Percentiles rank a stretch among this genome's conserved stretches.
Evolutionary conservation across 2,113 vertebrate genomes (phyloP).

Genomic region (Verasper variegatus): DNA sequence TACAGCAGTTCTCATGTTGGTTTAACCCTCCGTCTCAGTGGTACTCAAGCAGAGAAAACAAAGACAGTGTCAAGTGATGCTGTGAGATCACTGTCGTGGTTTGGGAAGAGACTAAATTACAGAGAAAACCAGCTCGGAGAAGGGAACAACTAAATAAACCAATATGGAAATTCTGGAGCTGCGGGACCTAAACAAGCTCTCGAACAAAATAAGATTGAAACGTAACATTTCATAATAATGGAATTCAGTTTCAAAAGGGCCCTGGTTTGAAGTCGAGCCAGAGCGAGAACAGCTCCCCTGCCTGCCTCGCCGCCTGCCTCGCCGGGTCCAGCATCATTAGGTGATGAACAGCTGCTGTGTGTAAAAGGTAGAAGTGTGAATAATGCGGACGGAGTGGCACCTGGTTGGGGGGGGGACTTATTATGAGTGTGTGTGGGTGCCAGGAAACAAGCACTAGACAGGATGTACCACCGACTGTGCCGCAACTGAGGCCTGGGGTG

Average conservation of each 20-base stretch:
- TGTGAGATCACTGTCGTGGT: not conserved
- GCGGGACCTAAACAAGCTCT: conserved; percentile 1
- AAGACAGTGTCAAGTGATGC: not conserved
- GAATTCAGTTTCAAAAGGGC: conserved; percentile 23
- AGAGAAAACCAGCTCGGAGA: not conserved
- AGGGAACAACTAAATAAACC: conserved; percentile 1
- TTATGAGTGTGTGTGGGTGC: conserved; percentile 64
- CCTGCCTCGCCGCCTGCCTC: not conserved
- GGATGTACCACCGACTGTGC: conserved; percentile 54
- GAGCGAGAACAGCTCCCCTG: conserved; percentile 42
- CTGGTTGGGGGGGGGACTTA: conserved; percentile 62
- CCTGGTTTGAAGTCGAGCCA: conserved; percentile 38
- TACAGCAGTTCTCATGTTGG: conserved; percentile 50
- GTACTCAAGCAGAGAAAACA: conserved; percentile 3
- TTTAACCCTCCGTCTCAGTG: conserved; percentile 35
- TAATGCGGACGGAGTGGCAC: conserved; percentile 78
- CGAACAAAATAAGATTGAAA: conserved; percentile 21
- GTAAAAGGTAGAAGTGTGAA: conserved; percentile 78
- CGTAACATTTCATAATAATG: conserved; percentile 4
- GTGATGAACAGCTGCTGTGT: conserved; percentile 78
- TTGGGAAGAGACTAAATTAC: not conserved
- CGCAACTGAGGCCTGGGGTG: conserved; percentile 54
- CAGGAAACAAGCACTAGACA: conserved; percentile 63
- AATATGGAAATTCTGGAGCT: not conserved
- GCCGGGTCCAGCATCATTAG: conserved; percentile 70